These are phyloP conservation scores for Rosalia funebris DNA, from an alignment of 2,888 invertebrate species.

Conservation along the genomic window DNA sequence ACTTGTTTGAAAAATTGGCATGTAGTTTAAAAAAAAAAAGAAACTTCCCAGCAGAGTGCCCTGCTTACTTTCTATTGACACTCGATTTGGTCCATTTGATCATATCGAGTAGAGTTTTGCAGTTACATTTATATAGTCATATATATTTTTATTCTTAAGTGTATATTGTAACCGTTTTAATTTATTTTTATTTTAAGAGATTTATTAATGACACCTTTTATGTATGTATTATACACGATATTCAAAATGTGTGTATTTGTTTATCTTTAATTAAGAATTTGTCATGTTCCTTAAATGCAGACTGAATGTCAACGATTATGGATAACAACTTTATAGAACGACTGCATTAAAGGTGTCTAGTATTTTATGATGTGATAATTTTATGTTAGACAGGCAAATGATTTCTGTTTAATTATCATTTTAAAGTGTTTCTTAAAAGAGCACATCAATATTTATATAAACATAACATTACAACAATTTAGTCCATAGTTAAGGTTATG, in stretches of 20 bases:
- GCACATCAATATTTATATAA: slow-evolving; percentile 35
- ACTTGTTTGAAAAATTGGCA: no score
- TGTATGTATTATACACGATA: slow-evolving; percentile 28
- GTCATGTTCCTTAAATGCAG: slow-evolving; percentile 38
- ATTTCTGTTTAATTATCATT: slow-evolving; percentile 36
- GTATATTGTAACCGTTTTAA: slow-evolving; percentile 16
- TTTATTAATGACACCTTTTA: slow-evolving; percentile 38
- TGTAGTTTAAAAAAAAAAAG: not conserved
- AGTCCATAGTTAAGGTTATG: slow-evolving; percentile 41
- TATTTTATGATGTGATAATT: slow-evolving; percentile 53
- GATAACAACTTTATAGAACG: slow-evolving; percentile 30
- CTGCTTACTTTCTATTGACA: no score
- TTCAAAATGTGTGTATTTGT: slow-evolving; percentile 26
- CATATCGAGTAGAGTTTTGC: no score
- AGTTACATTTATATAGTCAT: not conserved
- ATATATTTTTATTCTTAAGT: slow-evolving; percentile 14
- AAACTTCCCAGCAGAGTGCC: not conserved
- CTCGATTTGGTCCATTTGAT: no score
- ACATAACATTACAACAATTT: slow-evolving; percentile 34
- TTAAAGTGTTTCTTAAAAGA: slow-evolving; percentile 20
- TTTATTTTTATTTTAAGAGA: slow-evolving; percentile 23
- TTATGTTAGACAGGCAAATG: slow-evolving; percentile 43
- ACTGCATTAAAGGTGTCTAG: slow-evolving; percentile 48
- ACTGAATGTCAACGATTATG: slow-evolving; percentile 18
- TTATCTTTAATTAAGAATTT: slow-evolving; percentile 14